phyloP scores from a whole-genome alignment of 2,113 vertebrate species.

The Turdus rufiventris region DNA sequence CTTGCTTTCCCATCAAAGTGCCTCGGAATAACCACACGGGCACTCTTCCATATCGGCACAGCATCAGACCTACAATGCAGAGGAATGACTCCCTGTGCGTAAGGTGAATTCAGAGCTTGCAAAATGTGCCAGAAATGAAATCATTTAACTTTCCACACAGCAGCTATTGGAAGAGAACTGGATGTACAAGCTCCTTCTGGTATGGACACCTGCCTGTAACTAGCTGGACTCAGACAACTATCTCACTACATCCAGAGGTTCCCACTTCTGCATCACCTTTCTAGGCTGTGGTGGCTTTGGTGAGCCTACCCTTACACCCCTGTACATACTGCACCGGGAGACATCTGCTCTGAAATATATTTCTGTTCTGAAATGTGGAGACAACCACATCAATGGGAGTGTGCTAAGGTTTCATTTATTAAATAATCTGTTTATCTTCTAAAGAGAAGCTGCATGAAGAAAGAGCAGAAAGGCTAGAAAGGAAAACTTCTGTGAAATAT shows the following conservation, averaged over 20 bases:
- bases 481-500: conserved; percentile 8
- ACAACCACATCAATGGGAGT: background rate
- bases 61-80: conserved; percentile 65
- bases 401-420: background rate
- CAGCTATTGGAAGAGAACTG: background rate
- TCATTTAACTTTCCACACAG: conserved; percentile 37
- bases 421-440: conserved; percentile 2
- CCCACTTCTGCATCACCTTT: background rate
- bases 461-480: background rate
- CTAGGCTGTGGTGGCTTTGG: background rate
- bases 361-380: background rate
- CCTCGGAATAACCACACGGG: conserved; percentile 27
- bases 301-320: background rate
- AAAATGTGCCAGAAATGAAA: conserved; percentile 31
- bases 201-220: conserved; percentile 2
- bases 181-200: conserved; percentile 30
- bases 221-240: background rate
- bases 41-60: conserved; percentile 53
- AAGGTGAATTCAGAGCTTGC: conserved; percentile 39
- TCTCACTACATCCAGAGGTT: background rate
- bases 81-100: conserved; percentile 15
- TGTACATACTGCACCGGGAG: background rate
- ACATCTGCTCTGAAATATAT: background rate
- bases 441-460: background rate
- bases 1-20: conserved; percentile 44